A percentile compares a stretch with the other conserved stretches of the same genome.
These are phyloP conservation scores for Catharus ustulatus DNA, from an alignment of 2,797 vertebrate genomes.

Conservation along the genomic window DNA sequence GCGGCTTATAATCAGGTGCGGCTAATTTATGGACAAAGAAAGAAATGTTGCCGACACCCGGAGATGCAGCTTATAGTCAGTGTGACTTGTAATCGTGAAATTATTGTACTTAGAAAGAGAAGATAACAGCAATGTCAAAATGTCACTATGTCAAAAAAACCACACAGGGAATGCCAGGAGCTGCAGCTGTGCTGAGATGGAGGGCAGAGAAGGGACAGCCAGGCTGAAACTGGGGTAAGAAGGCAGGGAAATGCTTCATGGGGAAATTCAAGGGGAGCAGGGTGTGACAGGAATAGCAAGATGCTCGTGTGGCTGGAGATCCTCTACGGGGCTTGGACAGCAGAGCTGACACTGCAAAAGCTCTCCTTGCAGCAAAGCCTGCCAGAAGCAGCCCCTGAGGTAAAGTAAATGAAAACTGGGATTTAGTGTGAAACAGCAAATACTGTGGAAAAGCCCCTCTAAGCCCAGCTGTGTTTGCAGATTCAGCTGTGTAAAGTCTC, in stretches of 20 bases:
- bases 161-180: neutral
- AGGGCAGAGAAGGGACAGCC: rapidly evolving
- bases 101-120: neutral
- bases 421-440: conserved; percentile 38
- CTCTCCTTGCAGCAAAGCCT: neutral
- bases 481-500: conserved; percentile 47
- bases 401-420: conserved; percentile 21
- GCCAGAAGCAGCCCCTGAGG: neutral
- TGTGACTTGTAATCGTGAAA: too few species aligned
- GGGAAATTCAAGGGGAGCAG: neutral
- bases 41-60: too few species aligned
- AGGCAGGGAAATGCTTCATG: rapidly evolving
- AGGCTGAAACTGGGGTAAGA: neutral
- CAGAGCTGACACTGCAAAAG: neutral
- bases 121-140: neutral
- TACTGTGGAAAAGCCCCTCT: conserved; percentile 16
- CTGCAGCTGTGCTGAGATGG: rapidly evolving
- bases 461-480: conserved; percentile 52
- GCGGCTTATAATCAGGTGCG: too few species aligned
- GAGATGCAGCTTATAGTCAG: too few species aligned
- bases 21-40: too few species aligned
- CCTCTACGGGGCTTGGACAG: neutral
- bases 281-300: neutral
- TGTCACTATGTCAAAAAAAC: neutral
- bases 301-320: neutral